Evolutionary conservation across 2,113 vertebrate genomes (phyloP).

Genomic region (Clupea harengus): DNA sequence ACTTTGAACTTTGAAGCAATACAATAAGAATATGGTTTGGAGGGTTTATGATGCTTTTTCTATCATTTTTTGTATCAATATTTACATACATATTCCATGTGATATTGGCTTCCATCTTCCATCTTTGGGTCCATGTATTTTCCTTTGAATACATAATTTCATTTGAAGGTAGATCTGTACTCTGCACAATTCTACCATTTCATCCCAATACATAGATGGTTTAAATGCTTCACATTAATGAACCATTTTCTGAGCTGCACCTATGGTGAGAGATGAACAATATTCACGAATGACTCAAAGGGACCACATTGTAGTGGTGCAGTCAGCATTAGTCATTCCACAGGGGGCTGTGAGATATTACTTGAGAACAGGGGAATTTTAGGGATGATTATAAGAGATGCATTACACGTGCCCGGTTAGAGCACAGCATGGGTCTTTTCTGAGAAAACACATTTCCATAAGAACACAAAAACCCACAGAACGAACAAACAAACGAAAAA

Average conservation of each 20-base stretch:
- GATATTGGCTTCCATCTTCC: not conserved
- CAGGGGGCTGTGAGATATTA: not conserved
- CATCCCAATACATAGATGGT: not conserved
- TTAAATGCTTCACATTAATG: not conserved
- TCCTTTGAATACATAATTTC: not conserved
- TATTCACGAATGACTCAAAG: not conserved
- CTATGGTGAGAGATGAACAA: not conserved
- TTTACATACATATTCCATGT: too few relatives aligned
- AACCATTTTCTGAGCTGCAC: not conserved
- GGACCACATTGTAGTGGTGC: not conserved
- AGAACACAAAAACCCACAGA: slow-evolving; percentile 19
- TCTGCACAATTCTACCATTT: not conserved
- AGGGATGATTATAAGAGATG: not conserved
- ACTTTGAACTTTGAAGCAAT: not conserved
- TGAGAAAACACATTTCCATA: slow-evolving; percentile 24
- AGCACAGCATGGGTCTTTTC: slow-evolving; percentile 23
- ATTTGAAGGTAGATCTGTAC: not conserved
- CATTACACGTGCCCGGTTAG: not conserved
- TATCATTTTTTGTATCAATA: not conserved
- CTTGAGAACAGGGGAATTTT: not conserved
- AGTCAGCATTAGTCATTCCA: not conserved
- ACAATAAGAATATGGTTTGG: not conserved
- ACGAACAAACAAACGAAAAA: not conserved
- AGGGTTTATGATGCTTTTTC: not conserved
- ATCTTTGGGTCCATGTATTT: not conserved